Evolutionary conservation across 2,797 vertebrate species (phyloP).

Genomic region (Amblyopsis hoosieri): DNA sequence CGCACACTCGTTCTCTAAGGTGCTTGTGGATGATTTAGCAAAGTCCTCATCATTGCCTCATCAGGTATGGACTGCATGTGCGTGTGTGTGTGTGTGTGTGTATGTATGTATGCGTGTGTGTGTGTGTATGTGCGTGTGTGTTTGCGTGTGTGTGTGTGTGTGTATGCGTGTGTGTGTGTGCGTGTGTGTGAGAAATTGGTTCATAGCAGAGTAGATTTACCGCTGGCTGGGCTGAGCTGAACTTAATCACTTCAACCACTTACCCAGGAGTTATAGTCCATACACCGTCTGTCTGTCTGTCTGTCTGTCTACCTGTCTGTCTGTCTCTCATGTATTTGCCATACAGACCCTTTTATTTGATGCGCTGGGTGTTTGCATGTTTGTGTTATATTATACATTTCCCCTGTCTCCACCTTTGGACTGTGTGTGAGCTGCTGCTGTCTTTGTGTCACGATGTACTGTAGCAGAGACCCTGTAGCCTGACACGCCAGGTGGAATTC

Average conservation of each 20-base stretch:
- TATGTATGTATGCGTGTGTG: neutral
- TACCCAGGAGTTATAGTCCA: constrained; percentile 64
- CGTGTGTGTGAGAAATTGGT: constrained; percentile 30
- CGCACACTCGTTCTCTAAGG: constrained; percentile 33
- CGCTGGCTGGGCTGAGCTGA: constrained; percentile 51
- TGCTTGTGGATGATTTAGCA: constrained; percentile 74
- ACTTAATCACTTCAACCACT: constrained; percentile 69
- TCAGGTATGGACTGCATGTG: constrained; percentile 54
- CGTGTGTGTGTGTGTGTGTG: constrained; percentile 5
- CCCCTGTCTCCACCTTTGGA: neutral
- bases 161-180: constrained; percentile 20
- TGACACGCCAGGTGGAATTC: too few species aligned
- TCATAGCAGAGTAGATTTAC: constrained; percentile 64
- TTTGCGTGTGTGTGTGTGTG: constrained; percentile 10
- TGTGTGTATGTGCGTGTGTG: constrained; percentile 8
- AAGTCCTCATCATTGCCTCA: constrained; percentile 70
- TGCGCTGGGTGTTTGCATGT: neutral
- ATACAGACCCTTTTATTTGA: neutral
- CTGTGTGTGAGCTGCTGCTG: too few species aligned
- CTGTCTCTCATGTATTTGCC: neutral
- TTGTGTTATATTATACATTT: neutral
- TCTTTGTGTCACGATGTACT: too few species aligned
- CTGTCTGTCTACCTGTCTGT: constrained; percentile 17
- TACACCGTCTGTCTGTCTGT: constrained; percentile 43
- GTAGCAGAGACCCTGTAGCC: too few species aligned